Base-by-base conservation (phyloP, 1,140 invertebrate genomes). In the Drosophila sp. region DNA sequence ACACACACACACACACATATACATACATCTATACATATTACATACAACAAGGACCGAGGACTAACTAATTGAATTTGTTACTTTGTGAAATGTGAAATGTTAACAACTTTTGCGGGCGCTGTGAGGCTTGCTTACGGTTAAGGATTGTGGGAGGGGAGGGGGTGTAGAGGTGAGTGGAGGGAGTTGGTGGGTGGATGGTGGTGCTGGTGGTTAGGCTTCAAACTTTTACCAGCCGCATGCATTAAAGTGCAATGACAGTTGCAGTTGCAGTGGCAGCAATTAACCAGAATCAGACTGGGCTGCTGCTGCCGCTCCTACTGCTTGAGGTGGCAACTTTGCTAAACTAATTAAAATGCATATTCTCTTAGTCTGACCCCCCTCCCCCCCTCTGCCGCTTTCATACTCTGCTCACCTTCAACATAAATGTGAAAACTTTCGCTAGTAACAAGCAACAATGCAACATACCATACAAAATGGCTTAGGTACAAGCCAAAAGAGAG, bases 291-390 rank as follows among this genome's bases (percentile, higher is more conserved):
- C 68, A 41, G 72, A 78, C 69, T 65, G 64, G 57, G 69, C 70
- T 68, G 63, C 67, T 83, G 56, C 44, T 60, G 30, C 30, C 30
- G 2, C 4, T 30, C 30, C 30, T 64, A 63, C 71, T 83, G 57
- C 47, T 61, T 30, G 69, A 29, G 70, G 74, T 71, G 63, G 54
- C 83, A 86, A 86, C 83, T 86, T 83, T 79, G 72, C 83, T 86
- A 86, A 86, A 86, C 83, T 86, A 86, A 86, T 86, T 86, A 86
- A 86, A 86, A 86, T 87, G 84, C 83, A 86, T 86, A 86, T 86
- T 86, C 82, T 86, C 69, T 60, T 35, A 29, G 35, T 32, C 62
- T 8, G 1, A 3, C 6, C 30, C 27, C 10, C 32, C 3, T 11
- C 23, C 1, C 10, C 10, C 2, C 3, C 8, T 29, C 61, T 17